These are phyloP conservation scores for Kryptolebias ocellatus DNA, from an alignment of 2,797 vertebrate genomes.

Conservation along the genomic window DNA sequence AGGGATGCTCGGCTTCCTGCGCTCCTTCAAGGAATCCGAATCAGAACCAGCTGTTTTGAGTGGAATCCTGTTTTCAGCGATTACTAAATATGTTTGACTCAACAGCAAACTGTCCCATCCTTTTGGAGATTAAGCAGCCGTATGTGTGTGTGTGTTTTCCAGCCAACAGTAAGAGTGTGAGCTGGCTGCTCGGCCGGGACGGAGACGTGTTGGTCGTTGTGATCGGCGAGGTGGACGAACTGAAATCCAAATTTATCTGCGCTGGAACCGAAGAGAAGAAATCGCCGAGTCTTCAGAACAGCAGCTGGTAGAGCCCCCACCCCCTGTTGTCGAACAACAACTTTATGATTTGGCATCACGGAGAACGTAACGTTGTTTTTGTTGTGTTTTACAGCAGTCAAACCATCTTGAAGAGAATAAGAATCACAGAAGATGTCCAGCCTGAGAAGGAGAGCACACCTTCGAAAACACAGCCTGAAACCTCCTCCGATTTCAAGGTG, in stretches of 20 bases:
- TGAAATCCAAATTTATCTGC: conserved; percentile 78
- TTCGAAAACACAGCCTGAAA: conserved; percentile 54
- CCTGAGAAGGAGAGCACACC: conserved; percentile 67
- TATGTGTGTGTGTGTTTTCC: conserved; percentile 25
- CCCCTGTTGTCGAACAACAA: no score
- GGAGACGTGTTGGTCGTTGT: conserved; percentile 82
- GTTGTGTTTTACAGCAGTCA: conserved; percentile 68
- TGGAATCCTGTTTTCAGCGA: no score
- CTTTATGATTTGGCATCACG: background rate
- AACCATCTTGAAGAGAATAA: conserved; percentile 70
- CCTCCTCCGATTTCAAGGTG: conserved; percentile 79
- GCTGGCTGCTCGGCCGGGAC: conserved; percentile 81
- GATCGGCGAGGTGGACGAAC: conserved; percentile 81
- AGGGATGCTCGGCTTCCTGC: no score
- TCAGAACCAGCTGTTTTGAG: no score
- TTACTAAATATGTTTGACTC: no score
- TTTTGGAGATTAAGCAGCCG: background rate
- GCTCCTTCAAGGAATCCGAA: no score
- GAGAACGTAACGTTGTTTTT: background rate
- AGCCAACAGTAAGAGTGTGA: conserved; percentile 81
- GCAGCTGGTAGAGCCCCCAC: conserved; percentile 60
- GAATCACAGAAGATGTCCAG: conserved; percentile 56
- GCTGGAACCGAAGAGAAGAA: conserved; percentile 74
- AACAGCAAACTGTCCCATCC: no score
- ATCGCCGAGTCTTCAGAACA: conserved; percentile 56